These are phyloP conservation scores for Dascillus cervinus DNA, from an alignment of 2,888 invertebrate species.

Conservation along the genomic window DNA sequence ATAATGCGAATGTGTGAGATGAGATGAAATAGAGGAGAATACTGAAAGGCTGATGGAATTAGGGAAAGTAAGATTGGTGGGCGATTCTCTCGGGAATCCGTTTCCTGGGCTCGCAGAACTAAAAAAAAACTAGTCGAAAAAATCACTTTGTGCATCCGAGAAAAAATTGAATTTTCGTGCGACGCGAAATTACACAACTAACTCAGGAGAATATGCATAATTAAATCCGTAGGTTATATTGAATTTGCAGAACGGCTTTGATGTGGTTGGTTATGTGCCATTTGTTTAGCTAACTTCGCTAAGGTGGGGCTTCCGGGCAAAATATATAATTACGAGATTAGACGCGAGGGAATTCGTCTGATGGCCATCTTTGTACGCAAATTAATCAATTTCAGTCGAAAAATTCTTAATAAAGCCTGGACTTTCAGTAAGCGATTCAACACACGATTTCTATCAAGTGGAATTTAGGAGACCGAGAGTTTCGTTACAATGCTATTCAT, in stretches of 20 bases:
- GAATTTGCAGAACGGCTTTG: too few relatives aligned
- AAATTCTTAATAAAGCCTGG: not conserved
- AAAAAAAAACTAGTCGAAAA: slow-evolving; percentile 12
- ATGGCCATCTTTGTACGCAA: too few relatives aligned
- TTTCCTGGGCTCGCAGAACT: slow-evolving; percentile 14
- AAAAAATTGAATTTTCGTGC: too few relatives aligned
- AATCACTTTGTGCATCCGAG: slow-evolving; percentile 9
- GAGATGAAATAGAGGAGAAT: slow-evolving; percentile 21
- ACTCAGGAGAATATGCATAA: too few relatives aligned
- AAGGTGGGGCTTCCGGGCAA: too few relatives aligned
- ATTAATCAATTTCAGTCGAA: too few relatives aligned
- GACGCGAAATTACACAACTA: too few relatives aligned
- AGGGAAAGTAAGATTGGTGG: slow-evolving; percentile 26
- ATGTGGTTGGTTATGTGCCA: too few relatives aligned
- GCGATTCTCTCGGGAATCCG: slow-evolving; percentile 22
- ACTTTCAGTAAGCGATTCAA: slow-evolving; percentile 12
- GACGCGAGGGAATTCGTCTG: too few relatives aligned
- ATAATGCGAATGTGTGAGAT: slow-evolving; percentile 22
- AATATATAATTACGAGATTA: too few relatives aligned
- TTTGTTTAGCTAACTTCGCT: too few relatives aligned
- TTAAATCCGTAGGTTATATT: too few relatives aligned
- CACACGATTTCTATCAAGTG: slow-evolving; percentile 22
- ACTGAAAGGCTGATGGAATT: slow-evolving; percentile 26
- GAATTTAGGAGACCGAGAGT: slow-evolving; percentile 18
- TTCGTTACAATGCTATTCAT: slow-evolving; percentile 19